Percentiles rank a stretch among this genome's conserved stretches.
phyloP scores from a whole-genome alignment of 2,888 invertebrate genomes.

The Celastrina argiolus region DNA sequence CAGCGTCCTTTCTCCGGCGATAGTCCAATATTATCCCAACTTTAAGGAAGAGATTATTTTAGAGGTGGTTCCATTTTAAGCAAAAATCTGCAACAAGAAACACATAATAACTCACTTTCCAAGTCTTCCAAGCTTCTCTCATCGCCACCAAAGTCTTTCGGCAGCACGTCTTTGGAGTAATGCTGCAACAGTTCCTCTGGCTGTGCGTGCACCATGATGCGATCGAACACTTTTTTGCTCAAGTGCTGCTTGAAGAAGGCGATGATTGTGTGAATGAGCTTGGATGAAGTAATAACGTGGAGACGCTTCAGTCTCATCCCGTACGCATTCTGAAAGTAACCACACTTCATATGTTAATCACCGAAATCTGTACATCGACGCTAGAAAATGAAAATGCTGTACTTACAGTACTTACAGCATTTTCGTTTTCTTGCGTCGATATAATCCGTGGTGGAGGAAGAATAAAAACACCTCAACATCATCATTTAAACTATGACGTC shows the following conservation, averaged over 20 bases:
- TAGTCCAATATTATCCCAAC: no score
- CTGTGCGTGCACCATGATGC: background rate
- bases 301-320: background rate
- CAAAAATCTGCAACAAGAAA: background rate
- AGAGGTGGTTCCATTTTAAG: background rate
- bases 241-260: background rate
- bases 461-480: no score
- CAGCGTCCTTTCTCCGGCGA: no score
- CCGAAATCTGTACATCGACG: no score
- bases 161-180: background rate
- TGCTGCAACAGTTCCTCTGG: background rate
- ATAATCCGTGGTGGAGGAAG: no score
- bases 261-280: background rate
- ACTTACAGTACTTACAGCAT: no score
- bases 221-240: slow-evolving; percentile 9
- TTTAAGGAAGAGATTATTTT: no score
- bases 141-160: slow-evolving; percentile 4
- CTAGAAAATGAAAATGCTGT: no score
- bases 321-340: background rate
- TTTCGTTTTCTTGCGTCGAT: no score
- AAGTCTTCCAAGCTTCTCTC: background rate
- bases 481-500: no score
- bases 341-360: no score
- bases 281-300: background rate
- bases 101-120: background rate